phyloP scores from a whole-genome alignment of 2,113 vertebrate genomes.

The Nannobrachium achirus region DNA sequence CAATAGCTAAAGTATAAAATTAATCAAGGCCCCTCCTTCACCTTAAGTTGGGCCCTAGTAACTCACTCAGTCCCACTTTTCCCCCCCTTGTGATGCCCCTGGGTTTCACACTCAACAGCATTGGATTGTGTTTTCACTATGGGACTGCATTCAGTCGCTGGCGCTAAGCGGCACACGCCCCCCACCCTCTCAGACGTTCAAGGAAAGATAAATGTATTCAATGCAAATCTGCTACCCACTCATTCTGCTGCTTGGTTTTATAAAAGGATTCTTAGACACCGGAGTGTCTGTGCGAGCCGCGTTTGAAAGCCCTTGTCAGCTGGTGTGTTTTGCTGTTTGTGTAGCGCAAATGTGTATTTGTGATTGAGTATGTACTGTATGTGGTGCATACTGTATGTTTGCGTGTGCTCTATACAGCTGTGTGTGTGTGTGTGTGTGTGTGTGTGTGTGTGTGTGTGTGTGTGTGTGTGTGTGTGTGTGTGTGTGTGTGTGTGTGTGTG shows the following conservation, averaged over 20 bases:
- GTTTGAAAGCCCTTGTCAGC: constrained; percentile 38
- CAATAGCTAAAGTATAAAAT: no score
- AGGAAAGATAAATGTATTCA: constrained; percentile 54
- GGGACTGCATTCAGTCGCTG: constrained; percentile 58
- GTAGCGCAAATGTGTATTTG: background rate
- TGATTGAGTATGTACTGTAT: background rate
- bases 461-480: constrained; percentile 10
- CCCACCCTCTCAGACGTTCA: constrained; percentile 52
- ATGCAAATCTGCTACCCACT: constrained; percentile 71
- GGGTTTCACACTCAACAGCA: constrained; percentile 67
- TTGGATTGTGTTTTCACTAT: constrained; percentile 55
- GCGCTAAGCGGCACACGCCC: constrained; percentile 59
- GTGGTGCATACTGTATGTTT: background rate
- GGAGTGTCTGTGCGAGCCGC: constrained; percentile 26
- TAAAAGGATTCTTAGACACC: constrained; percentile 53
- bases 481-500: constrained; percentile 43
- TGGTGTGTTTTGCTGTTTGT: background rate
- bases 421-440: background rate
- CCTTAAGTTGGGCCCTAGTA: no score
- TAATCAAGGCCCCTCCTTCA: no score
- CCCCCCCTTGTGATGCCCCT: no score
- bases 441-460: background rate
- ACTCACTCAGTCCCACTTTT: no score
- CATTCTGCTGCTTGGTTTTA: constrained; percentile 47
- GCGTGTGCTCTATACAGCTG: background rate